Base-by-base conservation (phyloP, 2,888 invertebrate species). In the Synanthedon myopaeformis region DNA sequence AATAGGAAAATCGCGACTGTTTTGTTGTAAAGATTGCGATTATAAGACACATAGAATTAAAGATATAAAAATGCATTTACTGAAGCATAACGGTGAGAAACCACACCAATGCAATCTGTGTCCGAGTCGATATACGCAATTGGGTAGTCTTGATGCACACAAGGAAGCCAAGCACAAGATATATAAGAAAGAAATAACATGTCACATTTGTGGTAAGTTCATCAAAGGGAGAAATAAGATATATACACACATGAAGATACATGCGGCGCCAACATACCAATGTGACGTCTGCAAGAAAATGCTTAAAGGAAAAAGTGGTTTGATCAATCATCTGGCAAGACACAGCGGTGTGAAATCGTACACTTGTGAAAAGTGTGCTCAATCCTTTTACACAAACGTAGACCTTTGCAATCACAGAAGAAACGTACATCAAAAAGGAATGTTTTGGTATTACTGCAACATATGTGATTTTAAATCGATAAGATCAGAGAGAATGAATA, bases 341-440 rank as follows among this genome's bases (percentile, higher is more conserved):
- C 85, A 85, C 53, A 65, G 64, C 1, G 79, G 76, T 1, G 59
- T 74, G 0, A 82, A 76, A 55, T 63, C 71, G 0, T 80, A 58
- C 54, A 69, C 79, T 0, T 85, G 85, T 64, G 84, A 84, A 53
- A 63, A 63, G 12, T 86, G 85, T 59, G 76, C 79, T 0, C 67
- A 72, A 5, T 67, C 76, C 14, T 85, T 80, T 55, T 82, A 63
- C 52, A 79, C 81, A 0, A 51, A 62, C 1, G 63, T 72, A 0
- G 84, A 83, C 56, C 64, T 86, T 0, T 69, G 71, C 8, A 81
- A 77, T 50, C 85, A 85, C 51, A 72, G 62, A 54, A 61, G 66
- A 2, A 67, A 58, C 42, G 68, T 65, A 2, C 84, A 84, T 58
- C 60, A 62, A 6, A 74, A 62, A 19, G 61, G 66, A 17, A 59